Base-by-base conservation (phyloP, 2,113 vertebrate species). In the Triplophysa dalaica region DNA sequence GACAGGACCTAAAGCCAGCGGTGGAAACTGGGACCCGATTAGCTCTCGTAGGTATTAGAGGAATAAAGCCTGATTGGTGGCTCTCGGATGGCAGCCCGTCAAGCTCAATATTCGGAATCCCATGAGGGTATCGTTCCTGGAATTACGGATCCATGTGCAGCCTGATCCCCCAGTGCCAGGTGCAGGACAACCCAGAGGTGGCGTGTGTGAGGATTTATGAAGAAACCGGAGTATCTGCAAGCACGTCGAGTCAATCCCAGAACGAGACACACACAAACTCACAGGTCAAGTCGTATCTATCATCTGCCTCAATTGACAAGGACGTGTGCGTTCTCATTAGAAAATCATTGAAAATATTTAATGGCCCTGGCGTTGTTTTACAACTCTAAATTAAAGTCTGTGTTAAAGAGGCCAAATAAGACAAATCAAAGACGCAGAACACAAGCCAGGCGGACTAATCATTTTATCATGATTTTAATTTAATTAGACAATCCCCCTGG, bases 151-250 rank as follows among this genome's bases (percentile, higher is more conserved):
- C 83, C 56, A 68, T 77, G 79, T 78, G 26, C 66, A 29, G 54
- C 83, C 19, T 84, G 80, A 84, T 84, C 78, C 26, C 75, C 19
- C 65, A 61, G 77, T 82, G 67, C 67, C 84, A 82, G 84, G 83
- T 85, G 77, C 75, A 38, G 68, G 56, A 73, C 11, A 75, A 29
- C 73, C 79, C 64, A 80, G 79, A 74, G 52, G 48, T 78, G 60
- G 66, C 24, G 82, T 83, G 80, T 10, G 67, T 60, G 38, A 77
- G 75, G 64, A 83, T 87, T 87, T 85, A 87, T 84, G 73, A 78
- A 81, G 80, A 70, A 85, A 84, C 78, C 26, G 24, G 75, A 83
- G 79, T 67, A 74, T 80, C 52, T 63, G 81, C 82, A 74, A 73
- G 74, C 33, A 68, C 29, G 77, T 67, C 60, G 72, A 72, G 65